phyloP scores from a whole-genome alignment of 2,113 vertebrate genomes.

The Kryptolebias marmoratus region DNA sequence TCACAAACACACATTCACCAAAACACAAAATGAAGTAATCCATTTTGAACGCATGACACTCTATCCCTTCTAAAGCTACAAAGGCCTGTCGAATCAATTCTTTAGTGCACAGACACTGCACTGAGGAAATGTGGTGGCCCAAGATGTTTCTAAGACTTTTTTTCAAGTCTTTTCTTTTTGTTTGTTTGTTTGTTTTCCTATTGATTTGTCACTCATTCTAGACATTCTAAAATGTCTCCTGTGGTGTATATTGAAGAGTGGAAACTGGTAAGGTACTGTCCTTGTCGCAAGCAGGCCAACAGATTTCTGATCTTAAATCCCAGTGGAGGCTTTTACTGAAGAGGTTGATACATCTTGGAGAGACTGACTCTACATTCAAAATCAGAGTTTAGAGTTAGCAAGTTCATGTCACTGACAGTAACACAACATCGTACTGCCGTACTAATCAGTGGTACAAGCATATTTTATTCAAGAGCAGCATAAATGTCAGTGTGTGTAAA shows the following conservation, averaged over 20 bases:
- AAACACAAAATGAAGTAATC: neutral
- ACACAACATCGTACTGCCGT: no score
- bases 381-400: neutral
- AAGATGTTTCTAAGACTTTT: neutral
- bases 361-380: neutral
- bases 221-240: neutral
- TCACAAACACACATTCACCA: neutral
- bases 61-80: neutral
- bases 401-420: no score
- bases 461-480: neutral
- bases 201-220: neutral
- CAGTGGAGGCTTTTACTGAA: neutral
- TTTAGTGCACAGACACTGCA: neutral
- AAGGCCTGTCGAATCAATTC: neutral
- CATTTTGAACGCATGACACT: neutral
- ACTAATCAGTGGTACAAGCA: neutral
- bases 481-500: neutral
- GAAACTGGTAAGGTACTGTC: neutral
- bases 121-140: neutral
- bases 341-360: neutral
- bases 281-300: conserved; percentile 15
- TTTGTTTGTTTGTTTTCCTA: no score
- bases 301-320: conserved; percentile 5
- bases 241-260: neutral
- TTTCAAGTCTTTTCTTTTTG: no score